Percentiles rank a stretch among this genome's conserved stretches.
These are phyloP conservation scores for Zingel zingel DNA, from an alignment of 2,113 vertebrate genomes.

Conservation along the genomic window DNA sequence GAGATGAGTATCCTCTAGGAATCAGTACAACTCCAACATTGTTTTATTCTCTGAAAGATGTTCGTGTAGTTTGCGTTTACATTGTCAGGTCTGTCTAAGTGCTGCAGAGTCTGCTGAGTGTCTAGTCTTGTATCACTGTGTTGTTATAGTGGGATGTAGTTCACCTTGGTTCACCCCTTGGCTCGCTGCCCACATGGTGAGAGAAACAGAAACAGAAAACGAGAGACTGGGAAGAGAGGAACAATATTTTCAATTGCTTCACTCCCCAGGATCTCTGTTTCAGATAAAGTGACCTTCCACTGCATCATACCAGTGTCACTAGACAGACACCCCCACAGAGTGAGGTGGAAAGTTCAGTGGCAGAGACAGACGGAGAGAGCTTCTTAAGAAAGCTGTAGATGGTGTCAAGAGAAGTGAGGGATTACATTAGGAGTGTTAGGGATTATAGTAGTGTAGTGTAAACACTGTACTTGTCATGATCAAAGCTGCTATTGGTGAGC, in stretches of 20 bases:
- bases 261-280: slow-evolving; percentile 16
- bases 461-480: slow-evolving; percentile 69
- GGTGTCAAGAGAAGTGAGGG: slow-evolving; percentile 57
- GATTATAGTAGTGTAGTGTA: slow-evolving; percentile 52
- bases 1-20: slow-evolving; percentile 1
- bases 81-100: slow-evolving; percentile 31
- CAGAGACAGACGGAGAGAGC: slow-evolving; percentile 26
- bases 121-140: slow-evolving; percentile 46
- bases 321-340: slow-evolving; percentile 2
- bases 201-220: slow-evolving; percentile 1
- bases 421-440: slow-evolving; percentile 60
- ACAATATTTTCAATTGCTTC: slow-evolving; percentile 24
- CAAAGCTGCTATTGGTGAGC: slow-evolving; percentile 65
- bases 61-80: slow-evolving; percentile 20
- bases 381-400: slow-evolving; percentile 50
- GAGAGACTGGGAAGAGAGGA: slow-evolving; percentile 20
- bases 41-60: slow-evolving; percentile 9
- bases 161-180: slow-evolving; percentile 56
- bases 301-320: not conserved
- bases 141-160: slow-evolving; percentile 45
- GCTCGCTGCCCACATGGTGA: slow-evolving; percentile 33
- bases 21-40: slow-evolving; percentile 22
- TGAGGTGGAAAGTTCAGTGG: slow-evolving; percentile 49
- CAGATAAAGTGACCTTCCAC: slow-evolving; percentile 2
- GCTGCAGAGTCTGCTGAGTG: slow-evolving; percentile 44